Percentiles rank a stretch among this genome's conserved stretches.
Conservation (phyloP, 2,888 invertebrate genomes). For the Agriopis leucophaearia region DNA sequence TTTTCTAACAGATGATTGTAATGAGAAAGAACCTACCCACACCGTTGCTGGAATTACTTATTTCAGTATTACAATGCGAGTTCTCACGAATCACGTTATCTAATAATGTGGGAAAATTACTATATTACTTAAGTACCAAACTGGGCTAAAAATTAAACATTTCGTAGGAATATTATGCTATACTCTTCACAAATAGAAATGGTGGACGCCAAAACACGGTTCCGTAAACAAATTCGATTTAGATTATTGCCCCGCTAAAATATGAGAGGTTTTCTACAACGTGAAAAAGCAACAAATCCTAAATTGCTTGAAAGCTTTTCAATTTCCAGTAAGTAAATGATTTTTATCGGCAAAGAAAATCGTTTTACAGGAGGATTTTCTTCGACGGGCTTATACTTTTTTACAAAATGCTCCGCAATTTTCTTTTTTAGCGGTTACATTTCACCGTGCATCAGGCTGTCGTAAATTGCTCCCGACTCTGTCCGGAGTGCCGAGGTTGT, state of each 20-base stretch:
- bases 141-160: not conserved
- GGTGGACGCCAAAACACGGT: no score
- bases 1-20: no score
- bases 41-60: not conserved
- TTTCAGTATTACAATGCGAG: not conserved
- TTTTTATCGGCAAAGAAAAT: conserved; percentile 17
- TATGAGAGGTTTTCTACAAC: not conserved
- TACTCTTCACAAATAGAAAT: not conserved
- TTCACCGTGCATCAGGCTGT: conserved; percentile 60
- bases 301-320: conserved; percentile 29
- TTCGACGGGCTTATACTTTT: conserved; percentile 11
- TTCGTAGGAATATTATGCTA: not conserved
- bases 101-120: not conserved
- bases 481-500: conserved; percentile 35
- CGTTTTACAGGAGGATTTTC: conserved; percentile 9
- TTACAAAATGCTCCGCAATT: conserved; percentile 38
- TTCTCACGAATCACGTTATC: not conserved
- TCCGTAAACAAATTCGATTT: no score
- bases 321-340: conserved; percentile 10
- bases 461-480: conserved; percentile 57
- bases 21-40: not conserved
- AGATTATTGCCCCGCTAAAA: not conserved
- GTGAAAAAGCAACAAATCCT: not conserved
- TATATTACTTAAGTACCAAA: not conserved
- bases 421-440: conserved; percentile 48